Percentiles rank a stretch among this genome's conserved stretches.
Evolutionary conservation across 2,113 vertebrate species (phyloP).

Genomic region (Oryzias woworae): DNA sequence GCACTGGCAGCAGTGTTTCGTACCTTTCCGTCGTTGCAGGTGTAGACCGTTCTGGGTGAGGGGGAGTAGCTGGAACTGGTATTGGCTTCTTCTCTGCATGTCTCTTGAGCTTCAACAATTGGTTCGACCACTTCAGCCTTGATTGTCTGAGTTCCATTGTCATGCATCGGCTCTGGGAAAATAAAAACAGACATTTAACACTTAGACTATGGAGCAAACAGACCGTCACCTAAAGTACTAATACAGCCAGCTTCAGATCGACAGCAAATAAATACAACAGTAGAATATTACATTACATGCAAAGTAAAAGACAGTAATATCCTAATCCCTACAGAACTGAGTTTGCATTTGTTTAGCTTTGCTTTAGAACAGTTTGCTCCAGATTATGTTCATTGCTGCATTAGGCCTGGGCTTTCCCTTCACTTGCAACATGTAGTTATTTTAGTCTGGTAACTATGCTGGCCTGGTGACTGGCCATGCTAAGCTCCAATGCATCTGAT

Average conservation of each 20-base stretch:
- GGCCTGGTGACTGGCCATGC: conserved; percentile 66
- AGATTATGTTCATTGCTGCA: conserved; percentile 9
- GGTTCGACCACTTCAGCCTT: conserved; percentile 81
- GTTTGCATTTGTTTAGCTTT: neutral
- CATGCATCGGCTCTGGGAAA: conserved; percentile 81
- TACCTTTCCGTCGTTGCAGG: conserved; percentile 83
- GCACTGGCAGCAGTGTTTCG: conserved; percentile 1
- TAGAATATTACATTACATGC: neutral
- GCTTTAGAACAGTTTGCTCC: neutral
- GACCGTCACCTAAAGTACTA: neutral
- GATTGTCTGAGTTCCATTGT: conserved; percentile 86
- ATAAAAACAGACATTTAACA: conserved; percentile 10
- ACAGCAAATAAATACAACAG: neutral
- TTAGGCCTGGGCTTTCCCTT: conserved; percentile 20
- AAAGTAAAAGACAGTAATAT: neutral
- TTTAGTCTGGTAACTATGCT: conserved; percentile 72
- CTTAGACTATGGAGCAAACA: neutral
- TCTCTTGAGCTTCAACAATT: conserved; percentile 76
- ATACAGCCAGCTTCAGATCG: neutral
- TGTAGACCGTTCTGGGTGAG: conserved; percentile 80
- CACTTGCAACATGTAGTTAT: conserved; percentile 59
- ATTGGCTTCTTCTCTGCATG: conserved; percentile 81
- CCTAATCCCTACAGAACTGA: neutral
- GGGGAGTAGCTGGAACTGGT: conserved; percentile 83
- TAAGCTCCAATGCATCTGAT: conserved; percentile 75